phyloP scores from a whole-genome alignment of 2,797 vertebrate species.

The Emys orbicularis region DNA sequence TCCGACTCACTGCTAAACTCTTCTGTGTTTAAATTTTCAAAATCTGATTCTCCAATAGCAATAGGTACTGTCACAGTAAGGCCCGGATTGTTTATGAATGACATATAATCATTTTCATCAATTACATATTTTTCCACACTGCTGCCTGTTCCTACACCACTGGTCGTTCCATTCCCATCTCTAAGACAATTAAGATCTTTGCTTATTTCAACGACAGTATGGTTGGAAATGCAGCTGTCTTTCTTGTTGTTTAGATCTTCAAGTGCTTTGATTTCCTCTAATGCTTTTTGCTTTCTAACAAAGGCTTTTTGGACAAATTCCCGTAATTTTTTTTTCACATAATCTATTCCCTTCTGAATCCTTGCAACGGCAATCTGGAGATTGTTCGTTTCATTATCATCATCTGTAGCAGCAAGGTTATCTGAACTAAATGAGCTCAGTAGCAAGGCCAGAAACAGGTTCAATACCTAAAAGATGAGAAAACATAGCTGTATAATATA shows the following conservation, averaged over 20 bases:
- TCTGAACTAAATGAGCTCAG: constrained; percentile 98
- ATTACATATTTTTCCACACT: constrained; percentile 90
- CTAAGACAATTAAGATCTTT: constrained; percentile 90
- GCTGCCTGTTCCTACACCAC: constrained; percentile 89
- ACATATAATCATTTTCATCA: constrained; percentile 90
- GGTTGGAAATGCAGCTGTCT: constrained; percentile 89
- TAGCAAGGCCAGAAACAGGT: constrained; percentile 96
- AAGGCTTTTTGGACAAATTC: constrained; percentile 86
- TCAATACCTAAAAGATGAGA: constrained; percentile 88
- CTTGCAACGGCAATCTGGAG: constrained; percentile 92
- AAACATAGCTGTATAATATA: constrained; percentile 31
- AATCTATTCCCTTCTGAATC: constrained; percentile 89
- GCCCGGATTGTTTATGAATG: constrained; percentile 93
- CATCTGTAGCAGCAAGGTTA: constrained; percentile 89
- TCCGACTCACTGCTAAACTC: constrained; percentile 96
- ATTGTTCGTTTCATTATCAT: constrained; percentile 94
- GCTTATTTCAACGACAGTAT: constrained; percentile 89
- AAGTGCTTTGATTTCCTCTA: constrained; percentile 86
- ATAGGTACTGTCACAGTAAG: constrained; percentile 95
- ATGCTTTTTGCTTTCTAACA: constrained; percentile 80
- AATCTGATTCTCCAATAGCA: constrained; percentile 94
- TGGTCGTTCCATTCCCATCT: constrained; percentile 89
- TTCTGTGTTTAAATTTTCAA: constrained; percentile 95
- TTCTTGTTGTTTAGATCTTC: constrained; percentile 91
- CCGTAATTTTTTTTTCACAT: constrained; percentile 82